Evolutionary conservation across 2,888 invertebrate genomes (phyloP).

Genomic region (Phaonia tiefii): DNA sequence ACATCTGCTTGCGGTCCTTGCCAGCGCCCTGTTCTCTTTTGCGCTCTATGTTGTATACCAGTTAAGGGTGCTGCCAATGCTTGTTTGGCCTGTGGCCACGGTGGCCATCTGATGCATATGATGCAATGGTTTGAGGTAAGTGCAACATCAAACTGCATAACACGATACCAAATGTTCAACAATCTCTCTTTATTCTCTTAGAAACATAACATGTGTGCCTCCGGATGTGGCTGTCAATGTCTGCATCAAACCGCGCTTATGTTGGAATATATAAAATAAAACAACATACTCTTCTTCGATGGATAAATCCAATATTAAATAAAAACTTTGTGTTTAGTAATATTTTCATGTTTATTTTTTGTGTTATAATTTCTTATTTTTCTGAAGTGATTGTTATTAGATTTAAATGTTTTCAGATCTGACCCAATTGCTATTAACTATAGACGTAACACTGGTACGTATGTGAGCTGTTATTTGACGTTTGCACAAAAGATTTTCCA

Average conservation of each 20-base stretch:
- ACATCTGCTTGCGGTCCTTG: slow-evolving; percentile 88
- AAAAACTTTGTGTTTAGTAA: background rate
- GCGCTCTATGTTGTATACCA: slow-evolving; percentile 91
- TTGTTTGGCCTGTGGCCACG: slow-evolving; percentile 95
- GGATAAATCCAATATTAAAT: background rate
- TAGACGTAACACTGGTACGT: slow-evolving; percentile 48
- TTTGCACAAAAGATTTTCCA: slow-evolving; percentile 49
- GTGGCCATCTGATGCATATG: slow-evolving; percentile 93
- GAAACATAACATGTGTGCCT: slow-evolving; percentile 89
- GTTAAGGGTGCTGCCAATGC: slow-evolving; percentile 92
- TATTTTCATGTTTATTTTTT: slow-evolving; percentile 23
- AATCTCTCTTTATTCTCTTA: slow-evolving; percentile 74
- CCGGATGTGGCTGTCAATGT: slow-evolving; percentile 96
- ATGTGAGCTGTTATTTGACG: slow-evolving; percentile 53
- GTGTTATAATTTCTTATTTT: slow-evolving; percentile 3
- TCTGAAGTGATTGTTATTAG: slow-evolving; percentile 16
- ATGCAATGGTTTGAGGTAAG: slow-evolving; percentile 87
- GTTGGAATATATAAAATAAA: slow-evolving; percentile 69
- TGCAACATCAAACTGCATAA: background rate
- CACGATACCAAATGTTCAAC: background rate
- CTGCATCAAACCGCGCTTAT: slow-evolving; percentile 84
- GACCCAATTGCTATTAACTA: slow-evolving; percentile 12
- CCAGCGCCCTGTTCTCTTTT: slow-evolving; percentile 88
- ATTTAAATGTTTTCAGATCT: slow-evolving; percentile 9
- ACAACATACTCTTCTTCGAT: no score